Base-by-base conservation (phyloP, 2,797 vertebrate species). In the Ambastaia sidthimunki region DNA sequence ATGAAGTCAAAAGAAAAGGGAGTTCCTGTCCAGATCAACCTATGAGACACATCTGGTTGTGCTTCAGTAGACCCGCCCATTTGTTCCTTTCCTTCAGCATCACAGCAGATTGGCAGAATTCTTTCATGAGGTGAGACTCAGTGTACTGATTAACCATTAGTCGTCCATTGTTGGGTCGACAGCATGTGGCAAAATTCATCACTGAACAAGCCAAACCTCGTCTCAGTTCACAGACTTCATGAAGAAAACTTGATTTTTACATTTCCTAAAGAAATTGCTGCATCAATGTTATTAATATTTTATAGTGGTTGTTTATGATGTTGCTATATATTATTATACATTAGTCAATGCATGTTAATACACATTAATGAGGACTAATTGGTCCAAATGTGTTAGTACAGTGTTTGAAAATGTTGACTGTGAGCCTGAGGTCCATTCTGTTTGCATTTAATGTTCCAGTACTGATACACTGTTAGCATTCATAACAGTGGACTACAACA, bases 371-470 rank as follows among this genome's bases (percentile, higher is more conserved):
- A n/a, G 65, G 15, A 67, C 54, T 21, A 28, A 6, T 5, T 59
- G 23, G 65, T 28, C 10, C 21, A 10, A 3, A 47, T 41, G 13
- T 50, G 13, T 78, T 31, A 13, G 34, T 70, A 16, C 2, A 23
- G 59, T 71, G 54, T 78, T 57, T 68, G 63, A 19, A 44, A 57
- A 34, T 47, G 60, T 44, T 44, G 9, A 16, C 63, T 67, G 50
- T 44, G 41, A 44, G 10, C 2, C 76, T 69, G 41, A 23, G 23
- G 34, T 7, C 1, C 21, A 57, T 55, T 44, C 31, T 44, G 65
- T 60, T 60, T 68, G 18, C 68, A 52, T 25, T 67, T 50, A 67
- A 50, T 57, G 50, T 68, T 76, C 65, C 75, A 77, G 54, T 77
- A 44, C 10, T n/a, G n/a, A n/a, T n/a, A n/a, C n/a, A n/a, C n/a